Percentiles rank a stretch among this genome's conserved stretches.
phyloP scores from a whole-genome alignment of 2,113 vertebrate species.

The Channa argus region DNA sequence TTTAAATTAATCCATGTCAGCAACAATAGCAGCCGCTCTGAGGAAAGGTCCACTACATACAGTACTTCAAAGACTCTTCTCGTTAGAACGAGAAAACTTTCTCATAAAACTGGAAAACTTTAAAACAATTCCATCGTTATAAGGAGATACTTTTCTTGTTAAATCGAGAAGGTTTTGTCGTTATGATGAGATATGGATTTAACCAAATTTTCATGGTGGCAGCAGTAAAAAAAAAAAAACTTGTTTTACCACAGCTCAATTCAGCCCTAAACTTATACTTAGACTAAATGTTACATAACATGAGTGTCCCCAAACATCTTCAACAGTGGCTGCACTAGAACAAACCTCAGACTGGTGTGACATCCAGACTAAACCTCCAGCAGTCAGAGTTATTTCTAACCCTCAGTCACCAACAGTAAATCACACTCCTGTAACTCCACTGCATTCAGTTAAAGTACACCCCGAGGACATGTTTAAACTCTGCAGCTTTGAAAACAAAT shows the following conservation, averaged over 20 bases:
- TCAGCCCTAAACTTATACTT: neutral
- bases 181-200: too few relatives aligned
- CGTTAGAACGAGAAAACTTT: too few relatives aligned
- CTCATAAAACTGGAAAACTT: too few relatives aligned
- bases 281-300: neutral
- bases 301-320: conserved; percentile 4
- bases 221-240: too few relatives aligned
- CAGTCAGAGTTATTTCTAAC: conserved; percentile 48
- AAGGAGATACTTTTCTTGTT: too few relatives aligned
- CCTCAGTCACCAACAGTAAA: conserved; percentile 26
- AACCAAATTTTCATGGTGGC: too few relatives aligned
- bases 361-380: conserved; percentile 18
- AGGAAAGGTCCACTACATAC: too few relatives aligned
- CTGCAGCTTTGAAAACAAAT: conserved; percentile 27
- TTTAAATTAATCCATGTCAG: too few relatives aligned
- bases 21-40: too few relatives aligned
- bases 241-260: neutral
- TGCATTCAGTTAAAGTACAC: neutral
- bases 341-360: conserved; percentile 11
- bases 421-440: conserved; percentile 10
- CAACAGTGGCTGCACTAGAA: conserved; percentile 12
- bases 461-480: neutral
- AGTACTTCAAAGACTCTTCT: too few relatives aligned
- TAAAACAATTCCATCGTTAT: too few relatives aligned
- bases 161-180: too few relatives aligned